phyloP scores from a whole-genome alignment of 2,888 invertebrate species.

The Acrocera orbiculus region DNA sequence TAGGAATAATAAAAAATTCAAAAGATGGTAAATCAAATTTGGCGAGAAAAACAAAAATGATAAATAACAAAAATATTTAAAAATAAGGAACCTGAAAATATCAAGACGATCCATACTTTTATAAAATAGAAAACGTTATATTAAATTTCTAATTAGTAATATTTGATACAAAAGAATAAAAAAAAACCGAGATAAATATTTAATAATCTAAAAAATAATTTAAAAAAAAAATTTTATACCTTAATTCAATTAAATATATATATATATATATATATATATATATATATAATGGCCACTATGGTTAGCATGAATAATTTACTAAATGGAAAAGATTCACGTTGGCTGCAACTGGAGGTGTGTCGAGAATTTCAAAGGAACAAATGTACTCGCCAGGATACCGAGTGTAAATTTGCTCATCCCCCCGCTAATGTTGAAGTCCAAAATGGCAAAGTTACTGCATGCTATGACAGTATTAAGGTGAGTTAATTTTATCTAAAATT shows the following conservation, averaged over 20 bases:
- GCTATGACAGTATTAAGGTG: conserved; percentile 99
- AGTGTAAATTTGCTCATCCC: conserved; percentile 99
- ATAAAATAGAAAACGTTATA: conserved; percentile 2
- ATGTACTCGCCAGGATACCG: conserved; percentile 96
- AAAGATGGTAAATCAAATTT: too few species aligned
- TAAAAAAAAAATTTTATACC: conserved; percentile 10
- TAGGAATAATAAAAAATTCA: too few species aligned
- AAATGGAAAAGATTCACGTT: conserved; percentile 98
- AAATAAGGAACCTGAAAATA: too few species aligned
- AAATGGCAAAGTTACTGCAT: conserved; percentile 98
- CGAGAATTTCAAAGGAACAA: conserved; percentile 99
- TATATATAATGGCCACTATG: conserved; percentile 55
- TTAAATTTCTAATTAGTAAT: neutral
- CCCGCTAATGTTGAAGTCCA: conserved; percentile 99
- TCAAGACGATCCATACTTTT: too few species aligned
- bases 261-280: conserved; percentile 11
- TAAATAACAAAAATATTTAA: too few species aligned
- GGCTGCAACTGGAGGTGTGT: conserved; percentile 99
- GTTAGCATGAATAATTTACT: conserved; percentile 93
- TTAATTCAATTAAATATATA: too few species aligned
- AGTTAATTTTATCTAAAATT: conserved; percentile 24
- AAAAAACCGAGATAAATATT: conserved; percentile 2
- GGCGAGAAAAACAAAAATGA: too few species aligned
- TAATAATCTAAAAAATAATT: conserved; percentile 9
- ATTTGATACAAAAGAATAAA: neutral